These are phyloP conservation scores for Cichlasoma orientale DNA, from an alignment of 2,797 vertebrate species.

Conservation along the genomic window DNA sequence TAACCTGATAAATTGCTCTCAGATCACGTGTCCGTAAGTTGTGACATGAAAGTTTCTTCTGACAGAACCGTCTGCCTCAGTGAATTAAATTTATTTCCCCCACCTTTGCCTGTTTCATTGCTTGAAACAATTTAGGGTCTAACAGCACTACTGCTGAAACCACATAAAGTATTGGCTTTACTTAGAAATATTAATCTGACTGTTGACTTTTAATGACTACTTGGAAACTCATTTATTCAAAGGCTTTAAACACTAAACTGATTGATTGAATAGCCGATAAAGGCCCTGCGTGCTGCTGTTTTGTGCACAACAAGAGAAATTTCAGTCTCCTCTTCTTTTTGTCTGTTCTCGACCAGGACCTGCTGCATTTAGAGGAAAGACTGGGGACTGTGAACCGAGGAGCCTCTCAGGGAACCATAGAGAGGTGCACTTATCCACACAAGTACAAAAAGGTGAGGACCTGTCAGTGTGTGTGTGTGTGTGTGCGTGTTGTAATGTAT, in stretches of 20 bases:
- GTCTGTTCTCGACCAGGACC: constrained; percentile 82
- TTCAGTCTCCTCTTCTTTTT: neutral
- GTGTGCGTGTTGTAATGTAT: neutral
- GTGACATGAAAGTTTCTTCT: neutral
- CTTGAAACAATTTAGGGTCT: neutral
- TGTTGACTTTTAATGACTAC: neutral
- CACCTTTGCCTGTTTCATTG: neutral
- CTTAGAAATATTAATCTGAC: neutral
- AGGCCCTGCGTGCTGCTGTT: neutral
- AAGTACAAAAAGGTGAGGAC: constrained; percentile 98
- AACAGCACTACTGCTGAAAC: neutral
- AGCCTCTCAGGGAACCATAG: constrained; percentile 99
- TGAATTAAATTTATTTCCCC: neutral
- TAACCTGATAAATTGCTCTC: neutral
- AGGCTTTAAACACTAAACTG: neutral
- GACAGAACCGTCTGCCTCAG: neutral
- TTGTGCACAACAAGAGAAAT: neutral
- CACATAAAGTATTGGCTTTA: neutral
- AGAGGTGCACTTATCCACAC: constrained; percentile 99
- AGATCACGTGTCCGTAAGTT: neutral
- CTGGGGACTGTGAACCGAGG: constrained; percentile 98
- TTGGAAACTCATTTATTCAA: neutral
- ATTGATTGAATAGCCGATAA: neutral
- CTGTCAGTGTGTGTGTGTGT: neutral
- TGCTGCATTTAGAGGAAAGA: constrained; percentile 98